Evolutionary conservation across 1,140 invertebrate genomes (phyloP), one percentile per base, ranked within the genome.

Genomic region (Chelonus insularis): DNA sequence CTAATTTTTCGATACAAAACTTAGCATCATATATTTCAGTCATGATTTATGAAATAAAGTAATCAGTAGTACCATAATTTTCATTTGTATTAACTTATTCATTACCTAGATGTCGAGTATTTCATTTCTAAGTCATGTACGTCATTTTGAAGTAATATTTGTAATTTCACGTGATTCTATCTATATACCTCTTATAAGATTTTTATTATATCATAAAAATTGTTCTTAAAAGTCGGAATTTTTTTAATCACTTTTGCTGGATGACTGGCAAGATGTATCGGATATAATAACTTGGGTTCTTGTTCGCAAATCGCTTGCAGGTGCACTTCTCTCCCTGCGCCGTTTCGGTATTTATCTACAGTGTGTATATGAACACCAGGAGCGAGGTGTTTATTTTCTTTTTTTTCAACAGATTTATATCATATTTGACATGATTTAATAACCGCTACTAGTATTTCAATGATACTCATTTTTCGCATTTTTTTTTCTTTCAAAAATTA

Each of bases 351-450:
- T 16, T 20, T 21, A 14, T 12, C 8, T 55, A 20, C 21, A 14
- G 8, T 11, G 8, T 20, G 8, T 14, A 43, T 41, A 29, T 56
- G 12, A n/a, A n/a, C 51, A 54, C 54, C 54, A 14, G 14, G 11
- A 32, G 54, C 32, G 9, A 41, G 18, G 52, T 36, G 18, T 37
- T 36, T 50, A 18, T 52, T 41, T 60, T 32, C 21, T 43, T 60
- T 37, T 51, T 8, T 25, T 36, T 39, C 5, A 3, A 45, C 20
- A 8, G 56, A 43, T 54, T 50, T 58, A 56, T 48, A 57, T 43
- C 55, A 47, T 47, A 34, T 39, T 50, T 48, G 41, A 18, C 56
- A 47, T 55, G 62, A 54, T 63, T 63, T 63, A 63, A 63, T 63
- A 63, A 63, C 50, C 61, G 51, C 56, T 14, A 25, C 32, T 25